A percentile compares a stretch with the other conserved stretches of the same genome.
Conservation (phyloP, 2,888 invertebrate species). For the Ferrisia virgata region DNA sequence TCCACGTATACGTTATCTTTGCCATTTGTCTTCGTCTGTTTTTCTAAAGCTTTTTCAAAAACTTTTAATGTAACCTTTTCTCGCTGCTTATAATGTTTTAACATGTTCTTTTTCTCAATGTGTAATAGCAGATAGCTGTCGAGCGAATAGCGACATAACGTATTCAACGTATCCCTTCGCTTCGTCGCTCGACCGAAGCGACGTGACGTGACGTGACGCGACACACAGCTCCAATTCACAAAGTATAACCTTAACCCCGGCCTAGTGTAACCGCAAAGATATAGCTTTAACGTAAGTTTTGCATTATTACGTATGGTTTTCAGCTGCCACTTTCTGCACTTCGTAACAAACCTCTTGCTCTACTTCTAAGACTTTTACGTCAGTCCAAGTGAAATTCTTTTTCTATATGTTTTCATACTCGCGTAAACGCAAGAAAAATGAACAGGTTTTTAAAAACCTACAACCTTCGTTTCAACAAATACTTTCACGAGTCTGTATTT, state of each 20-base stretch:
- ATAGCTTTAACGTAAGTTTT: no score
- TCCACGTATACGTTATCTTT: slow-evolving; percentile 35
- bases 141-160: not conserved
- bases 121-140: slow-evolving; percentile 18
- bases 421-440: no score
- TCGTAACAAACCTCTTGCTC: not conserved
- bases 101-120: slow-evolving; percentile 19
- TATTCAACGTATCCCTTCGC: not conserved
- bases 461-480: no score
- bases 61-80: slow-evolving; percentile 15
- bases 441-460: no score
- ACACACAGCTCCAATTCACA: not conserved
- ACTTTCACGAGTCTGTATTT: no score
- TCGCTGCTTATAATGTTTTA: slow-evolving; percentile 27
- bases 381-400: not conserved
- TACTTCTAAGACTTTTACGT: not conserved
- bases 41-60: slow-evolving; percentile 34
- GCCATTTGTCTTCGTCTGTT: slow-evolving; percentile 36
- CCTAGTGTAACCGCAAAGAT: no score
- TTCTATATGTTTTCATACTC: not conserved
- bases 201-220: no score
- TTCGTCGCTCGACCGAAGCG: not conserved
- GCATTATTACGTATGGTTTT: not conserved
- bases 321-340: not conserved
- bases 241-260: not conserved